These are phyloP conservation scores for Delphinapterus leucas DNA, from an alignment of 2,113 vertebrate species.

Conservation along the genomic window DNA sequence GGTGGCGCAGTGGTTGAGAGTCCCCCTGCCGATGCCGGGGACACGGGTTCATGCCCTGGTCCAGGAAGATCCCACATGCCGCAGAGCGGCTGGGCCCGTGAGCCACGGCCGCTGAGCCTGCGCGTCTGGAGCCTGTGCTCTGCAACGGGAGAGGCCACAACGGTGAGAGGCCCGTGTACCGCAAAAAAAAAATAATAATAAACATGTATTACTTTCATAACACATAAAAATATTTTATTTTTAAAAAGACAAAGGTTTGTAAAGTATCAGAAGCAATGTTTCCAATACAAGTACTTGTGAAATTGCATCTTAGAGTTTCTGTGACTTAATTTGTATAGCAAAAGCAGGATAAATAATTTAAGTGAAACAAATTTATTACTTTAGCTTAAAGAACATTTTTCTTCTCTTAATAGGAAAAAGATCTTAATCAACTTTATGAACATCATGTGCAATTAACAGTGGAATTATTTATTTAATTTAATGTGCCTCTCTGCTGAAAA, in stretches of 20 bases:
- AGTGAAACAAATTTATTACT: background rate
- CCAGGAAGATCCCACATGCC: no score
- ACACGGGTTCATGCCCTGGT: no score
- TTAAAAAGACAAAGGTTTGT: background rate
- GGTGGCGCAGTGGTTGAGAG: no score
- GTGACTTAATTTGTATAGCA: background rate
- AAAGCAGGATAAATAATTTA: constrained; percentile 27
- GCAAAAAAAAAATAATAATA: background rate
- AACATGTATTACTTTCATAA: background rate
- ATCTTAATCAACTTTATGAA: background rate
- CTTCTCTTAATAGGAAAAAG: background rate
- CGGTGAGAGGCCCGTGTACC: no score
- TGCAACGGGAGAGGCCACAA: no score
- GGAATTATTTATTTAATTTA: background rate
- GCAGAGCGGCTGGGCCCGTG: no score
- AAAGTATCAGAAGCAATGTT: constrained; percentile 10
- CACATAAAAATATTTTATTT: background rate
- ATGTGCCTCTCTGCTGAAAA: background rate
- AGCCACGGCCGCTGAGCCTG: no score
- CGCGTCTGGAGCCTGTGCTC: no score
- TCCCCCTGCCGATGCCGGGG: no score
- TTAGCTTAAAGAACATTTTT: background rate
- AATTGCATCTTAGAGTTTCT: background rate
- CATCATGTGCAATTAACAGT: background rate
- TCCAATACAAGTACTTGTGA: background rate